Base-by-base conservation (phyloP, 2,888 invertebrate species). In the Sinotaia quadrata region DNA sequence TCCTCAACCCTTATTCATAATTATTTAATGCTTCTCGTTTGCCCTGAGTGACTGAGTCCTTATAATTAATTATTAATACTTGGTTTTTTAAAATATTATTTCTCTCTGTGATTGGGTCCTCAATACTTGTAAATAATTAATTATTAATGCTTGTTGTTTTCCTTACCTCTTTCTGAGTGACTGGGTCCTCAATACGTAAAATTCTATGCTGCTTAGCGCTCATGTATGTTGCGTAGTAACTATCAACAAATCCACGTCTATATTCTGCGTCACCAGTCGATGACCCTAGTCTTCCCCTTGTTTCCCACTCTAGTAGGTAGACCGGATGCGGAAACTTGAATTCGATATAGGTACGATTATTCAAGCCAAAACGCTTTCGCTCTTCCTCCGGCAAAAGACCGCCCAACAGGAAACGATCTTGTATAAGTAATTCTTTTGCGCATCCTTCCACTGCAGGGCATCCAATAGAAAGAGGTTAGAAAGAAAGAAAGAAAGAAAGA, bases 231-330 rank as follows among this genome's bases (percentile, higher is more conserved):
- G 58, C 62, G n/a, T 60, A 44, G 52, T 75, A 75, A 31, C 67
- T 71, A 15, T 56, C 67, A n/a, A 72, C 66, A 18, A 68, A 41
- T 15, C 75, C 75, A 7, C 67, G 37, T 15, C 69, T 29, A 3
- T 71, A 57, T 21, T 47, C n/a, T 7, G 37, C 12, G 7, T 44
- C 58, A 18, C 63, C 72, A 7, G 49, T 36, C 34, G 67, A 47
- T 21, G 44, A 27, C 2, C 75, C 75, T n/a, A 4, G 5, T 34
- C 72, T 66, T 2, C 75, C 75, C 2, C 57, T 33, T n/a, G 70
- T 59, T 15, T 44, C 47, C 75, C 75, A 75, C 2, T 71, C 72
- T 8, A 66, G 41, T n/a, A 75, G n/a, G 21, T 49, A 56, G 4
- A 65, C 58, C 2, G 71, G 68, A 5, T 37, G 31, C 2, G 51